Evolutionary conservation across 2,888 invertebrate genomes (phyloP), one percentile per base, ranked within the genome.

Genomic region (Trichacis sp.): DNA sequence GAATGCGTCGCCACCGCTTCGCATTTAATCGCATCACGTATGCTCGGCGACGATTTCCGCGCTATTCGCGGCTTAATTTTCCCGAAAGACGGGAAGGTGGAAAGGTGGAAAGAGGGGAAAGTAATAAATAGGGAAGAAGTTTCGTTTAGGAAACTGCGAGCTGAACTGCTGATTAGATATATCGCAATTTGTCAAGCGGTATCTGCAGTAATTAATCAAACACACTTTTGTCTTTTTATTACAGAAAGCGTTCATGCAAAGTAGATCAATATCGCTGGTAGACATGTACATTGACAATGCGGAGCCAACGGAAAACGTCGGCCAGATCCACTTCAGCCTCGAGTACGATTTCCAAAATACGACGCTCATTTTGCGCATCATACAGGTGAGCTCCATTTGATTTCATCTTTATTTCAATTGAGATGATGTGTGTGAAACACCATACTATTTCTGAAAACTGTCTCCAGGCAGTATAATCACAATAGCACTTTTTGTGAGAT

Each of bases 201-300:
- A 45, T 19, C 18, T 2, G 45, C 45, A 45, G 30, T 17, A 8
- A 30, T 29, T 38, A 48, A 29, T 33, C 12, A 14, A 48, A 18
- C 9, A 24, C 50, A 30, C 55, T 50, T 65, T 66, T 66, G 58
- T 59, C 54, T 40, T n/a, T 59, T 71, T 73, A 68, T 81, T 82
- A 46, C 87, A 90, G 90, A 89, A 89, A 88, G 89, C 89, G 71
- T 93, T 93, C 86, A 89, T 93, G 80, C 92, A 95, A 89, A 95
- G 92, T 86, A 92, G 95, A 83, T 94, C 94, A 79, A 92, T 95
- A 81, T 95, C 94, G 30, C 88, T 95, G 89, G 94, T 95, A 85
- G 95, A 95, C 84, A 96, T 96, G 94, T 95, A 95, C 88, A 94
- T 95, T 85, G 96, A 96, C 87, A 95, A 94, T 85, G 91, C 94